Evolutionary conservation across 2,797 vertebrate genomes (phyloP).

Genomic region (Gorsachius magnificus): DNA sequence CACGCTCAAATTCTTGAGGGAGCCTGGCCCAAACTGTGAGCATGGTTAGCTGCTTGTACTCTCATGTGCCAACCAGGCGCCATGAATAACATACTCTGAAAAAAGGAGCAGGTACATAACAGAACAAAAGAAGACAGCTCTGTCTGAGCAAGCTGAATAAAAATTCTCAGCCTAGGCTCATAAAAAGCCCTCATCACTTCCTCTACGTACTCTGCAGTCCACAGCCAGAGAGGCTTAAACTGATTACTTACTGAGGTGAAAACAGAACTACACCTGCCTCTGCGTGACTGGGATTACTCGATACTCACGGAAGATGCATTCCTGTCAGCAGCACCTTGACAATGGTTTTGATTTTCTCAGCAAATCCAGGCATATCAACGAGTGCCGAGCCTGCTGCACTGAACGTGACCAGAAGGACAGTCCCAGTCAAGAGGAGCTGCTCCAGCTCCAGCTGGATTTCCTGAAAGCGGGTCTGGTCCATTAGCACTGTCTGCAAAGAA

Average conservation of each 20-base stretch:
- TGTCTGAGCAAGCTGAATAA: not conserved
- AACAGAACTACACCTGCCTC: not conserved
- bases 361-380: conserved; percentile 82
- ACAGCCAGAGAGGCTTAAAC: not conserved
- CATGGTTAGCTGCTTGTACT: not conserved
- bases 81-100: not conserved
- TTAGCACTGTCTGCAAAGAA: conserved; percentile 84
- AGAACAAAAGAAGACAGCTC: not conserved
- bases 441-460: conserved; percentile 89
- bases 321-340: conserved; percentile 84
- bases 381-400: conserved; percentile 83
- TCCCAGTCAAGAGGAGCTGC: conserved; percentile 81
- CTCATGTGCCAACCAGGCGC: not conserved
- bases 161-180: not conserved
- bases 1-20: not conserved
- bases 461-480: conserved; percentile 93
- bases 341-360: conserved; percentile 86
- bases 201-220: not conserved
- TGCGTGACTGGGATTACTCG: fast-evolving
- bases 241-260: not conserved
- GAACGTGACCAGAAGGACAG: conserved; percentile 88
- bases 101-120: not conserved
- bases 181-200: not conserved
- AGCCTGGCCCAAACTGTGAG: not conserved
- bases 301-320: conserved; percentile 86